Evolutionary conservation across 2,797 vertebrate species (phyloP).

Genomic region (Amphiprion clarkii): DNA sequence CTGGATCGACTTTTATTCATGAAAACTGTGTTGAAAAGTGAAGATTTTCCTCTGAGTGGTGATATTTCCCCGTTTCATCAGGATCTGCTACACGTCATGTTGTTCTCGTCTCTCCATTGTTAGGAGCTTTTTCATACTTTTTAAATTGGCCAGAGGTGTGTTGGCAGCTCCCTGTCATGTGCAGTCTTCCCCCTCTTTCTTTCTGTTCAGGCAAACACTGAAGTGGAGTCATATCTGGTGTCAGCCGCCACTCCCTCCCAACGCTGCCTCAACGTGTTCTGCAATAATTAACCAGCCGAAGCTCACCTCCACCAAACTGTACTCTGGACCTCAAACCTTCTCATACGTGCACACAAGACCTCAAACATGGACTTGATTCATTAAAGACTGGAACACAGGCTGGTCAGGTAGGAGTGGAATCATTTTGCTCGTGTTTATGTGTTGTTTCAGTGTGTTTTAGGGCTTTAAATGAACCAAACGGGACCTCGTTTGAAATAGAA

Average conservation of each 20-base stretch:
- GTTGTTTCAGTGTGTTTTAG: background rate
- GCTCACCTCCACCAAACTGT: constrained; percentile 47
- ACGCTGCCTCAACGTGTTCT: constrained; percentile 69
- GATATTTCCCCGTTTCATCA: background rate
- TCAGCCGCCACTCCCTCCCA: constrained; percentile 70
- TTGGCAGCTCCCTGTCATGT: background rate
- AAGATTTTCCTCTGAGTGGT: too few relatives aligned
- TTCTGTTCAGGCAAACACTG: constrained; percentile 4
- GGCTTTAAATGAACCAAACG: background rate
- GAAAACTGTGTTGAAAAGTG: background rate
- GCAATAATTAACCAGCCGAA: constrained; percentile 77
- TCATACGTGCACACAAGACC: constrained; percentile 14
- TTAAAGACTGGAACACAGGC: constrained; percentile 10
- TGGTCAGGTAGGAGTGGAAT: constrained; percentile 58
- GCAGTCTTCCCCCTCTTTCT: background rate
- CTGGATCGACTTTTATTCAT: background rate
- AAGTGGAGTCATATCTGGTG: constrained; percentile 82
- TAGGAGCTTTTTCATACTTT: background rate
- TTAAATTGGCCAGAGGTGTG: background rate
- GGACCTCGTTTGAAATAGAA: background rate
- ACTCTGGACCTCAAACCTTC: constrained; percentile 57
- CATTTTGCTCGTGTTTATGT: constrained; percentile 5
- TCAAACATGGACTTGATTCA: constrained; percentile 45
- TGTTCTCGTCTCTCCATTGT: background rate
- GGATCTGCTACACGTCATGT: background rate